phyloP scores from a whole-genome alignment of 2,797 vertebrate genomes.

The Heliangelus exortis region DNA sequence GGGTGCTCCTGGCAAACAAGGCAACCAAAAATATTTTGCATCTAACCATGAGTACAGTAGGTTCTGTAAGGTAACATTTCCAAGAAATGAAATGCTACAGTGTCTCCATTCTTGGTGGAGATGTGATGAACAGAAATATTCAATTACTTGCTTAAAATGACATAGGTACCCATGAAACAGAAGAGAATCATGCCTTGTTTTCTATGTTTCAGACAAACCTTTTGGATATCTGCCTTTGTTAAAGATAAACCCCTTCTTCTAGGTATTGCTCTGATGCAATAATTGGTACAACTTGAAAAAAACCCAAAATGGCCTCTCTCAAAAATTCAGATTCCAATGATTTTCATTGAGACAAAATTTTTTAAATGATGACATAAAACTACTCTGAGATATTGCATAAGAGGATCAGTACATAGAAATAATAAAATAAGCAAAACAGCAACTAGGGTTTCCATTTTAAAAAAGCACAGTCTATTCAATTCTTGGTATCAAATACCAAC shows the following conservation, averaged over 20 bases:
- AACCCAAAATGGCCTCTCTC: neutral
- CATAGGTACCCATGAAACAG: neutral
- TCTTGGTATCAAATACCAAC: slow-evolving; percentile 20
- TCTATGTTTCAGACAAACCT: slow-evolving; percentile 2
- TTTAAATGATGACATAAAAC: slow-evolving; percentile 17
- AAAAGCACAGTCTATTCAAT: neutral
- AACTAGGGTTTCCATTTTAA: slow-evolving; percentile 49
- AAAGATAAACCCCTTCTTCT: neutral
- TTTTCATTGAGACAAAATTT: neutral
- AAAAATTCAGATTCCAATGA: slow-evolving; percentile 27
- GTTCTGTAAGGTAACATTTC: neutral
- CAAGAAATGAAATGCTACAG: neutral
- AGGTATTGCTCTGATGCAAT: neutral
- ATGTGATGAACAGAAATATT: neutral
- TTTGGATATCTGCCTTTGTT: neutral
- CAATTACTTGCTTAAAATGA: neutral
- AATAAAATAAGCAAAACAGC: slow-evolving; percentile 23
- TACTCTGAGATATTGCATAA: slow-evolving; percentile 6
- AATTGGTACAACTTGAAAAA: neutral
- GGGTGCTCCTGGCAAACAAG: neutral
- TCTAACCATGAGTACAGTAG: neutral
- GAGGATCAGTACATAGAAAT: slow-evolving; percentile 27
- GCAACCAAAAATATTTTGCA: neutral
- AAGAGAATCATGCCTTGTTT: neutral
- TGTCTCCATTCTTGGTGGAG: neutral